These are phyloP conservation scores for Elysia crispata DNA, from an alignment of 2,888 invertebrate species.

Conservation along the genomic window DNA sequence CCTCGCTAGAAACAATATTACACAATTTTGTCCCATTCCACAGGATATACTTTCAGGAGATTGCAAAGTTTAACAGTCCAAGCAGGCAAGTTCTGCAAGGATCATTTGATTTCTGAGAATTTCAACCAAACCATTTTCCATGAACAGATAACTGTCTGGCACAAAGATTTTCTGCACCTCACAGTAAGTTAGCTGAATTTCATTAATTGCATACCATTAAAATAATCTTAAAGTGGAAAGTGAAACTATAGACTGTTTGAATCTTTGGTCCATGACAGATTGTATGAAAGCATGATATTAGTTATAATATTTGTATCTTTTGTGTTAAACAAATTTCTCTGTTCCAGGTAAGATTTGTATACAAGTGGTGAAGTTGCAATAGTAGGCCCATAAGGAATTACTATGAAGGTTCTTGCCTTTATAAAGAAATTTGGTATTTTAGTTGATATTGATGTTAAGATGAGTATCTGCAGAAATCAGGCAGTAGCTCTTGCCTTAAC, in stretches of 20 bases:
- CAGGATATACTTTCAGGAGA: constrained; percentile 32
- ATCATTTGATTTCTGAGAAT: constrained; percentile 3
- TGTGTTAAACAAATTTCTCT: background rate
- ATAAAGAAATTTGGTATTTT: too few relatives aligned
- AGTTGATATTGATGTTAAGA: too few relatives aligned
- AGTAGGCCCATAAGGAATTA: too few relatives aligned
- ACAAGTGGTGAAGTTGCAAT: background rate
- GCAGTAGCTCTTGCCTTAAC: too few relatives aligned
- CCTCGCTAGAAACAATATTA: too few relatives aligned
- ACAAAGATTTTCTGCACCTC: constrained; percentile 10
- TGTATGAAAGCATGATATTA: background rate
- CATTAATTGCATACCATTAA: too few relatives aligned
- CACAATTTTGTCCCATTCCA: too few relatives aligned
- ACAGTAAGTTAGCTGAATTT: constrained; percentile 23
- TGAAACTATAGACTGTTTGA: too few relatives aligned
- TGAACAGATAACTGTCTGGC: constrained; percentile 34
- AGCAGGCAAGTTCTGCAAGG: constrained; percentile 2
- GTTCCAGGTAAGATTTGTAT: background rate
- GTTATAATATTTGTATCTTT: background rate
- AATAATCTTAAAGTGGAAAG: too few relatives aligned
- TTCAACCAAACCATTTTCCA: constrained; percentile 21
- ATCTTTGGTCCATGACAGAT: background rate
- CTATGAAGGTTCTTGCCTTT: too few relatives aligned
- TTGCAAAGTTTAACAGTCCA: constrained; percentile 12
- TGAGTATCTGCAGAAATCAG: too few relatives aligned